Evolutionary conservation across 2,888 invertebrate species (phyloP), one percentile per base, ranked within the genome.

Genomic region (Girardia tigrina): DNA sequence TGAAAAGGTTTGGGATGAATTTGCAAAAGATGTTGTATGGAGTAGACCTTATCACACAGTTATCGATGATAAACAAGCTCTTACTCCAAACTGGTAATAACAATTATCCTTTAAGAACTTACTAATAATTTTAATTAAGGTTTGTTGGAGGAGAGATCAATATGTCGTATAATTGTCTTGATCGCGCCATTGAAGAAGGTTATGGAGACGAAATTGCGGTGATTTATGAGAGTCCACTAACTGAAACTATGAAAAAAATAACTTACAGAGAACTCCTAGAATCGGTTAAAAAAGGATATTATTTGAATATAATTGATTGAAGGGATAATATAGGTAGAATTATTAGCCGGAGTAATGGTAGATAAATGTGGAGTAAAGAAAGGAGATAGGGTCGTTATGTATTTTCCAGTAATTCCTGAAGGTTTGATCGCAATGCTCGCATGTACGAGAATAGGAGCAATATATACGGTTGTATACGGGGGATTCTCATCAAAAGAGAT

Each of bases 121-220:
- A 36, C 12, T 36, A 12, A 12, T 12, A 36, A 36, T 16, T 36
- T 36, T 36, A 36, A 36, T 16, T 12, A 36, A 36, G 94, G 91
- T 89, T 98, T 89, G 90, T 91, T 81, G 95, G 93, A 12, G 91
- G 91, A 1, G 89, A 90, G 42, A 97, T 95, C 56, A 98, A 98
- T 84, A 89, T 97, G 78, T 92, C 91, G 83, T 98, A 93, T 86
- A 98, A 98, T 86, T 87, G 92, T 74, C 86, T 98, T 80, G 97
- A 98, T 85, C 88, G 91, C 78, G 91, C 93, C 85, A 89, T 98
- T 75, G 71, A 75, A 14, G 88, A 89, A 80, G 94, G 94, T 20
- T 86, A 90, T 78, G 94, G 92, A 28, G 91, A 94, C 80, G 91
- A 90, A 83, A 88, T 94, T 78, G 94, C 94, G 23, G 95, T 89